phyloP scores from a whole-genome alignment of 2,888 invertebrate species.

The Tenthredo notha region DNA sequence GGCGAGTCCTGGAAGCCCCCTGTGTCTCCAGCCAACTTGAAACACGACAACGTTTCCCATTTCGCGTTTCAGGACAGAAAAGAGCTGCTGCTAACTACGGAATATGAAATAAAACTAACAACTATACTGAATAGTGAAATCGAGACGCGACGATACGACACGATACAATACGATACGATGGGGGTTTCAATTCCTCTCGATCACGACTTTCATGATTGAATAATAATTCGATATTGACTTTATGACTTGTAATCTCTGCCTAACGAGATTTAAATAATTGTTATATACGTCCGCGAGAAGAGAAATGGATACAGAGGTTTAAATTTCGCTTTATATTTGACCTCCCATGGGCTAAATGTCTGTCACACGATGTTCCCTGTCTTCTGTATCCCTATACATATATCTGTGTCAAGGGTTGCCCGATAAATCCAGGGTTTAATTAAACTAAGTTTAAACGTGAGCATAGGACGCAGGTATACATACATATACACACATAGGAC shows the following conservation, averaged over 20 bases:
- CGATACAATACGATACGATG: neutral
- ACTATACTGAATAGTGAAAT: neutral
- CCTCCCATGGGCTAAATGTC: conserved; percentile 35
- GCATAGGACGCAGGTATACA: conserved; percentile 57
- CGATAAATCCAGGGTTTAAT: conserved; percentile 76
- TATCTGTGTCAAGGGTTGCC: conserved; percentile 60
- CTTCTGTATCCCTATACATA: conserved; percentile 42
- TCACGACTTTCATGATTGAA: neutral
- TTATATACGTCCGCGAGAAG: neutral
- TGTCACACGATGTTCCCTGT: conserved; percentile 39
- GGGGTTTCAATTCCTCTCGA: neutral
- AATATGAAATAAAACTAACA: neutral
- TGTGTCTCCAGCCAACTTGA: conserved; percentile 39
- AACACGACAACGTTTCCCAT: conserved; percentile 35
- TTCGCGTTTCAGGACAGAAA: conserved; percentile 34
- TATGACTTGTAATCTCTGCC: neutral
- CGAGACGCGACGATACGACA: neutral
- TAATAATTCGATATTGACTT: neutral
- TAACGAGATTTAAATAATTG: neutral
- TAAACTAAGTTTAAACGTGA: conserved; percentile 76
- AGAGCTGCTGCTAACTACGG: conserved; percentile 20
- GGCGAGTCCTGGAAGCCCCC: conserved; percentile 27
- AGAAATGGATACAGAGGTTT: conserved; percentile 26
- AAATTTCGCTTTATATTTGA: conserved; percentile 36
- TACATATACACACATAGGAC: conserved; percentile 12